These are phyloP conservation scores for Amphimedon queenslandica DNA, from an alignment of 37 sponge, comb jelly and placozoan genomes.

Conservation along the genomic window DNA sequence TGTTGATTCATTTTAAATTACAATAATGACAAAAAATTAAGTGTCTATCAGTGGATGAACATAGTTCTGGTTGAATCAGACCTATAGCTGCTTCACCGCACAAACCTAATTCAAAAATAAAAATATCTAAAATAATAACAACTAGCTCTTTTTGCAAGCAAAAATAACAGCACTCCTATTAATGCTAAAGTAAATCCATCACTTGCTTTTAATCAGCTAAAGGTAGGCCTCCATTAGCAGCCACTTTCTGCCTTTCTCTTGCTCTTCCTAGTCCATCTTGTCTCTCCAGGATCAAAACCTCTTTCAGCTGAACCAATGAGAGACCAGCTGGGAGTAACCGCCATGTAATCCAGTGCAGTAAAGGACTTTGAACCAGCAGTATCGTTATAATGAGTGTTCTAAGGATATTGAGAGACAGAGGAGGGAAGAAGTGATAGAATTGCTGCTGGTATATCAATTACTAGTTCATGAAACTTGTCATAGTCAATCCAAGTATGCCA, in stretches of 20 bases:
- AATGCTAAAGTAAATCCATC: neutral
- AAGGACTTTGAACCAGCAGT: slow-evolving; percentile 32
- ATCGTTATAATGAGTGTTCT: neutral
- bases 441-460: slow-evolving; percentile 8
- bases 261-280: slow-evolving; percentile 85
- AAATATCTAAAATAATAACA: neutral
- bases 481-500: slow-evolving; percentile 98
- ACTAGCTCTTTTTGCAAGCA: neutral
- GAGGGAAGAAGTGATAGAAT: neutral
- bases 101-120: neutral
- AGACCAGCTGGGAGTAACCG: slow-evolving; percentile 86
- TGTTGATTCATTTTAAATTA: too few relatives aligned
- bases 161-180: neutral
- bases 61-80: too few relatives aligned
- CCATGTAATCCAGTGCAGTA: slow-evolving; percentile 81
- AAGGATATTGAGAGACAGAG: too few relatives aligned
- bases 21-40: too few relatives aligned
- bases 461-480: slow-evolving; percentile 83
- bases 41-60: too few relatives aligned
- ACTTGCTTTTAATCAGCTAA: too few relatives aligned
- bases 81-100: neutral
- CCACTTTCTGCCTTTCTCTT: slow-evolving; percentile 67
- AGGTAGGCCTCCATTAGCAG: too few relatives aligned
- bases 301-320: slow-evolving; percentile 66
- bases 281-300: slow-evolving; percentile 92